Evolutionary conservation across 1,140 invertebrate species (phyloP), one percentile per base, ranked within the genome.

Genomic region (Bathynomus jamesi): DNA sequence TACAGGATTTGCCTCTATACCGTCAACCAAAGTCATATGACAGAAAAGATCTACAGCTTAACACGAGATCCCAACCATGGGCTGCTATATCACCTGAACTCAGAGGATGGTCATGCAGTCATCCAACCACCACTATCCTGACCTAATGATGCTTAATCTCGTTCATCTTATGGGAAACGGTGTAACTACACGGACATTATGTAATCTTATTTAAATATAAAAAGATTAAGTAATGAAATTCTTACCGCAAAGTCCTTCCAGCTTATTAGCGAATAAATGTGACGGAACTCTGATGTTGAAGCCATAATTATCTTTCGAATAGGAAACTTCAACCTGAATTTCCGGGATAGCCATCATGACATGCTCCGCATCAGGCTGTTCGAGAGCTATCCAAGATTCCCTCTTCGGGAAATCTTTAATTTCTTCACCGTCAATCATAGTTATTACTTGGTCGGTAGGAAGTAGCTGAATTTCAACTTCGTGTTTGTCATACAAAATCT

Each of bases 201-300:
- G n/a, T n/a, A n/a, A n/a, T n/a, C n/a, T n/a, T n/a, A n/a, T n/a
- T n/a, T n/a, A n/a, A n/a, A n/a, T n/a, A n/a, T n/a, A n/a, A n/a
- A n/a, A n/a, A n/a, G n/a, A n/a, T n/a, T n/a, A n/a, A n/a, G n/a
- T n/a, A n/a, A n/a, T n/a, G n/a, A n/a, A 64, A 30, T 13, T 71
- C 77, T 88, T 85, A 65, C 91, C 91, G 80, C 91, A 93, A 0
- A 93, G 81, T 46, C 91, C 92, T 81, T 92, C 89, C 30, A 89
- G 87, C 66, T 86, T 86, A 70, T 87, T 87, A 13, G 84, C 86
- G 80, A 91, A 93, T 25, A 88, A 83, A 62, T 87, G 86, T 0
- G 91, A 91, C 0, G 91, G 90, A 3, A 87, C 40, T 69, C 83
- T 85, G 1, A 92, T 81, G 0, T 82, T 82, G 73, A 90, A 90